Evolutionary conservation across 2,797 vertebrate genomes (phyloP).

Genomic region (Sciurus vulgaris): DNA sequence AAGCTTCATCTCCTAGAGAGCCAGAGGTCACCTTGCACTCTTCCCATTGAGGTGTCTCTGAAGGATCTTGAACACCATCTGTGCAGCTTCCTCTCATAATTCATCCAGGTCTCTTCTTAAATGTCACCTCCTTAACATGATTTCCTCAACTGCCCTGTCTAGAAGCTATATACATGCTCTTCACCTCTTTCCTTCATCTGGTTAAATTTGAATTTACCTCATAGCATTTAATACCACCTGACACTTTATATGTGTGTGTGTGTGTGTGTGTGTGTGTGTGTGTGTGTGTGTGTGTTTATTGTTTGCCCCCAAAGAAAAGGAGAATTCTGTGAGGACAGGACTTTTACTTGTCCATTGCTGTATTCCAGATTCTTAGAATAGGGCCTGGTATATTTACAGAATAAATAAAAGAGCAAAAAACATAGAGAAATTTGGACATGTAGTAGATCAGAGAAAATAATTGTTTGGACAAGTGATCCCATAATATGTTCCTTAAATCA

Average conservation of each 20-base stretch:
- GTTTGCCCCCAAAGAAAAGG: neutral
- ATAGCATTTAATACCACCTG: neutral
- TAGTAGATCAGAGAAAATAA: neutral
- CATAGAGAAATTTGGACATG: slow-evolving; percentile 8
- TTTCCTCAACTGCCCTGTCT: neutral
- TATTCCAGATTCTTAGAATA: neutral
- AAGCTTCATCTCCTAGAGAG: neutral
- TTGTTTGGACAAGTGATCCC: neutral
- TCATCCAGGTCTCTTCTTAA: neutral
- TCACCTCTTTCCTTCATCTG: neutral
- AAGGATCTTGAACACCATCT: neutral
- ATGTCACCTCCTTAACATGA: neutral
- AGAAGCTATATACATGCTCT: neutral
- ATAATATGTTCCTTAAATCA: slow-evolving; percentile 19
- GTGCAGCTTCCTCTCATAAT: neutral
- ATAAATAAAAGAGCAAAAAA: neutral
- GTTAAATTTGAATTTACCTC: neutral
- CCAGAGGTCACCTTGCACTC: neutral
- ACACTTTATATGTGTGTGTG: neutral
- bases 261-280: too few relatives aligned
- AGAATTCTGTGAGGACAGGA: neutral
- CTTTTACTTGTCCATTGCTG: neutral
- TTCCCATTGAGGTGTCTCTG: neutral
- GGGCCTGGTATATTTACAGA: neutral
- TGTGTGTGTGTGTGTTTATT: neutral